Percentiles rank a stretch among this genome's conserved stretches.
Conservation (phyloP, 2,888 invertebrate species). For the Microplitis manilae region DNA sequence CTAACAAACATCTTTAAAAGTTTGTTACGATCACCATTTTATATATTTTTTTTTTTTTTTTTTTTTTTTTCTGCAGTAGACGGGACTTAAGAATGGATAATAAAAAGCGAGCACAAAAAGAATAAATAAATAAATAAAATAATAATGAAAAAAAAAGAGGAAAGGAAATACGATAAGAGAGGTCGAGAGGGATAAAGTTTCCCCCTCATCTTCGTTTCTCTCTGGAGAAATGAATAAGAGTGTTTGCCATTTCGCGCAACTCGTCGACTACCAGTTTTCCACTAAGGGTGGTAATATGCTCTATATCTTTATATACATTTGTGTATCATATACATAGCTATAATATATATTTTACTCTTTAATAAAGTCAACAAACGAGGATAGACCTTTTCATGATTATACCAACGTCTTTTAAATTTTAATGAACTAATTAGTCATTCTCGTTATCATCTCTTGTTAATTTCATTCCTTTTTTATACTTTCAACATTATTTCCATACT, state of each 20-base stretch:
- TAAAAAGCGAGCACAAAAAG: conserved; percentile 15
- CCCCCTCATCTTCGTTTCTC: conserved; percentile 41
- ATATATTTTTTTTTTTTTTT: background rate
- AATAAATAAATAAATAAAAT: conserved; percentile 30
- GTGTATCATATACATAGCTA: background rate
- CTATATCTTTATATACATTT: conserved; percentile 8
- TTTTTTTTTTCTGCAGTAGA: conserved; percentile 11
- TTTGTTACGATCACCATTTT: conserved; percentile 28
- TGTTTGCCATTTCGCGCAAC: conserved; percentile 40
- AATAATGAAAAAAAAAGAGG: conserved; percentile 24
- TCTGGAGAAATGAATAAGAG: conserved; percentile 49
- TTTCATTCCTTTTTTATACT: conserved; percentile 5
- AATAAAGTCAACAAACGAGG: conserved; percentile 38
- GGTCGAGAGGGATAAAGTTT: conserved; percentile 10
- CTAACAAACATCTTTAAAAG: conserved; percentile 45
- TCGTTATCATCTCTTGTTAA: conserved; percentile 2
- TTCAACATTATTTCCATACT: background rate
- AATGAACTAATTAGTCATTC: conserved; percentile 29
- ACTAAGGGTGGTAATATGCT: conserved; percentile 5
- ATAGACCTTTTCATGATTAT: conserved; percentile 22
- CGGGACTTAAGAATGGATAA: background rate
- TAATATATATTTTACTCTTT: conserved; percentile 1
- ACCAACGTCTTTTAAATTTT: conserved; percentile 11
- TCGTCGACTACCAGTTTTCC: conserved; percentile 25
- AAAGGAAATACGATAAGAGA: conserved; percentile 16